Evolutionary conservation across 2,797 vertebrate genomes (phyloP), one percentile per base, ranked within the genome.

Genomic region (Eupleurogrammus muticus): DNA sequence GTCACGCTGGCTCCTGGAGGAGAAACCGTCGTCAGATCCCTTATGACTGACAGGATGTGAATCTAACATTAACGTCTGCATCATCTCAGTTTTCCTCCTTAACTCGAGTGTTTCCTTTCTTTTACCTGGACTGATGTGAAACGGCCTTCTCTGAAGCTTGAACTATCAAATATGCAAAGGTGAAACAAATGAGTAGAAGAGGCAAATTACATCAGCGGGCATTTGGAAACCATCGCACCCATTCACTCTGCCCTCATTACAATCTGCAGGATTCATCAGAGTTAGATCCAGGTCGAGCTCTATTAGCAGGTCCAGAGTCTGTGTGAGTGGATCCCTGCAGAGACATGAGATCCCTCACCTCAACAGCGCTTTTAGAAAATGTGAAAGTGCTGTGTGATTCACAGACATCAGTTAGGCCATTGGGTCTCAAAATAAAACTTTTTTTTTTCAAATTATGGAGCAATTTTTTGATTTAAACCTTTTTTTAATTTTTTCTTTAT

Each of bases 241-340:
- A 5, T 65, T 19, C 34, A 4, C 40, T 16, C 9, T 4, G 44
- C 34, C 57, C 63, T 68, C 58, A 23, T 68, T 46, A 34, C 35
- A 38, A 9, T 47, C 40, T 14, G 9, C 34, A 23, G 59, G 21
- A 61, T 74, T 72, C n/a, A 55, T 65, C 52, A 48, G 20, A 70
- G 57, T 77, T 57, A 67, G 57, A 74, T 64, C n/a, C 70, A 60
- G 62, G 75, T 74, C 70, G 71, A 64, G 64, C 21, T 73, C 64
- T 76, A 60, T 62, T 57, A 66, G 44, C 12, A 6, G 47, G 46
- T 7, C 20, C 17, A 38, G 51, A 55, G 58, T 42, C 32, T 0
- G 62, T 5, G 58, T 11, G 52, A 63, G 50, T 28, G 53, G 57
- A 17, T 38, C 58, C 49, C 58, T 48, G 44, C 54, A 70, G 55